Evolutionary conservation across 2,113 vertebrate species (phyloP).

Genomic region (Penelope pileata): DNA sequence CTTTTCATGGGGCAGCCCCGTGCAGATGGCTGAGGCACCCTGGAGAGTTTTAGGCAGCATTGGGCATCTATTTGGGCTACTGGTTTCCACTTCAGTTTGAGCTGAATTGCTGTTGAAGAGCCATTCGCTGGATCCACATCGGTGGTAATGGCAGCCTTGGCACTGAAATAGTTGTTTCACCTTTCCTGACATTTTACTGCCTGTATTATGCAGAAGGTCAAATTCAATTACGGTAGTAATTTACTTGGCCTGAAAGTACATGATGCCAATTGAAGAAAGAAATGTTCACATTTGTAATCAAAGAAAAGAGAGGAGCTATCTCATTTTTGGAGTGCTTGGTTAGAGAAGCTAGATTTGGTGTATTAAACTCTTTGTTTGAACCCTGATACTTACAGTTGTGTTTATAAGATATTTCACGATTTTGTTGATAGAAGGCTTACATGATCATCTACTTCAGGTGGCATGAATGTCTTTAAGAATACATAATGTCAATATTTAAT

Average conservation of each 20-base stretch:
- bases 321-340: not conserved
- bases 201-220: constrained; percentile 28
- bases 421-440: not conserved
- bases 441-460: not conserved
- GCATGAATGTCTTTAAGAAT: not conserved
- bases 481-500: not conserved
- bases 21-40: not conserved
- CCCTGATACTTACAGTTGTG: not conserved
- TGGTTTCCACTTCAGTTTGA: not conserved
- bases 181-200: constrained; percentile 6
- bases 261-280: not conserved
- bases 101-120: not conserved
- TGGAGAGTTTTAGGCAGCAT: not conserved
- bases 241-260: constrained; percentile 16
- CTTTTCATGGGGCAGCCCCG: accelerated
- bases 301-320: not conserved
- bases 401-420: not conserved
- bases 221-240: constrained; percentile 1
- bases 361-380: not conserved
- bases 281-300: not conserved
- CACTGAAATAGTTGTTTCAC: not conserved
- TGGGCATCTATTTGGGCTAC: not conserved
- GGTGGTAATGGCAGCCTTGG: not conserved
- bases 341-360: not conserved
- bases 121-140: not conserved